phyloP scores from a whole-genome alignment of 2,113 vertebrate species.

The Macaca mulatta region DNA sequence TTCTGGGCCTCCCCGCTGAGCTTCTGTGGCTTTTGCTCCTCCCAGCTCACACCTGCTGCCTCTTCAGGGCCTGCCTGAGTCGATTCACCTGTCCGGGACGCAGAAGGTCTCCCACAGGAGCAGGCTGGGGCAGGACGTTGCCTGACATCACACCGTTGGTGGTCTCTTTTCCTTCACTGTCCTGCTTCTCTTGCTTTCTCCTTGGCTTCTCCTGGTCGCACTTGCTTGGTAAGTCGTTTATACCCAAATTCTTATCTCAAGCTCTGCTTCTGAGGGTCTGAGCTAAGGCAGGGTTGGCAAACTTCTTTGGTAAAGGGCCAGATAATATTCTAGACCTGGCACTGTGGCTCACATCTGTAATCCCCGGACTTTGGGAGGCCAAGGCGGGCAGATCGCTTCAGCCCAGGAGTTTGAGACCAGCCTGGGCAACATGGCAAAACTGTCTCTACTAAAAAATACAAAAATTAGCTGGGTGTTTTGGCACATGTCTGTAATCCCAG shows the following conservation, averaged over 20 bases:
- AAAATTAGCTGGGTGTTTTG: too few relatives aligned
- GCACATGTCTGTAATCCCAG: too few relatives aligned
- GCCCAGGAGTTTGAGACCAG: too few relatives aligned
- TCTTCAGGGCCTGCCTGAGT: not conserved
- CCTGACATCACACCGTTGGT: not conserved
- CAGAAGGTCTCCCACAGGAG: not conserved
- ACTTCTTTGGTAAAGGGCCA: not conserved
- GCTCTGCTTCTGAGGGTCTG: not conserved
- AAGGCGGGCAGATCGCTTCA: too few relatives aligned
- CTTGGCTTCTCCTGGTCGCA: not conserved
- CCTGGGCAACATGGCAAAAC: too few relatives aligned
- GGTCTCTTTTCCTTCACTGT: not conserved
- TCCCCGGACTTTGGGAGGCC: too few relatives aligned
- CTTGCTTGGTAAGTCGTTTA: not conserved
- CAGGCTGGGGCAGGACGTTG: not conserved
- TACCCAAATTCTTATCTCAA: not conserved
- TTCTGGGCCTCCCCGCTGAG: too few relatives aligned
- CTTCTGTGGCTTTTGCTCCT: not conserved
- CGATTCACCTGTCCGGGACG: not conserved
- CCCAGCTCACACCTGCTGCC: not conserved
- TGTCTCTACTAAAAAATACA: too few relatives aligned
- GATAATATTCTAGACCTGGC: not conserved
- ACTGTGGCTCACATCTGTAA: too few relatives aligned
- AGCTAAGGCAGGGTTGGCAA: not conserved
- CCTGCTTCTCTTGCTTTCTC: not conserved